phyloP scores from a whole-genome alignment of 92 coral and sea anemone species.

The Actinostola sp. region DNA sequence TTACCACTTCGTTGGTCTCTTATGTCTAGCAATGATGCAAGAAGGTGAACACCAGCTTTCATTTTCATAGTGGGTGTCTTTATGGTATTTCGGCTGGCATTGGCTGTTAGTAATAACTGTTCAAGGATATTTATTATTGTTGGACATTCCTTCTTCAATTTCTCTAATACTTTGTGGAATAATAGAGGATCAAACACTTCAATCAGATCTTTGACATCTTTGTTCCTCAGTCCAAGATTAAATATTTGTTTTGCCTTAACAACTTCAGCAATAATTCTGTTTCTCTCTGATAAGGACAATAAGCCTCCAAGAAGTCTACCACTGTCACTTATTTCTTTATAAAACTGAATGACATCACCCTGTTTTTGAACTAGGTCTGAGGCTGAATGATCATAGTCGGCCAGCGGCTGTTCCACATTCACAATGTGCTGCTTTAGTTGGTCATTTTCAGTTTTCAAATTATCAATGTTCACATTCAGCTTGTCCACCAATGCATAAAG shows the following conservation, averaged over 20 bases:
- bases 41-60: constrained; percentile 40
- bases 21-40: constrained; percentile 37
- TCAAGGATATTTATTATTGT: constrained; percentile 49
- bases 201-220: constrained; percentile 21
- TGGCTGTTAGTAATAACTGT: constrained; percentile 39
- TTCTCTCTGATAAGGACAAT: constrained; percentile 54
- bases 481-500: too few relatives aligned
- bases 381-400: too few relatives aligned
- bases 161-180: constrained; percentile 13
- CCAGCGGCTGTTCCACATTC: too few relatives aligned
- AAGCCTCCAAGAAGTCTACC: constrained; percentile 47
- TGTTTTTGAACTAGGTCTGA: too few relatives aligned
- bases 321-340: neutral
- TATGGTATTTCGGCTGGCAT: constrained; percentile 20
- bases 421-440: too few relatives aligned
- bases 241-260: constrained; percentile 15
- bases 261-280: constrained; percentile 23
- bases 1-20: constrained; percentile 38
- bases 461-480: too few relatives aligned
- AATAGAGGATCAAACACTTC: constrained; percentile 26
- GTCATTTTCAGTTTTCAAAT: too few relatives aligned
- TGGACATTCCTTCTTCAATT: constrained; percentile 40
- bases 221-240: constrained; percentile 38
- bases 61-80: constrained; percentile 29
- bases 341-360: too few relatives aligned